phyloP scores from a whole-genome alignment of 30 jellyfish, hydroid and myxozoan genomes.

The Aurelia aurita region DNA sequence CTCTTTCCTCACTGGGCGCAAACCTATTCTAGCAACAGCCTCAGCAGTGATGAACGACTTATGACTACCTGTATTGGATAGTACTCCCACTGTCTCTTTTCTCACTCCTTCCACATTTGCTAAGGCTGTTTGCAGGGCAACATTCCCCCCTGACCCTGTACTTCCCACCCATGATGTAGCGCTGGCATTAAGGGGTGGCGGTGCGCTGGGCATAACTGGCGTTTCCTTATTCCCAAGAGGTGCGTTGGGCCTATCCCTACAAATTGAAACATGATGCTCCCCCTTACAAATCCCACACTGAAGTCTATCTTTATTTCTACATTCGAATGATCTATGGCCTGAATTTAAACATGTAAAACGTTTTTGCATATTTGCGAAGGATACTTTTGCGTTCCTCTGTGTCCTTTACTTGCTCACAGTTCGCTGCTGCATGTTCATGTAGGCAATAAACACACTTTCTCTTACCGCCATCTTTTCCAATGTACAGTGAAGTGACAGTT shows the following conservation, averaged over 20 bases:
- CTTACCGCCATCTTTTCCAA: not conserved
- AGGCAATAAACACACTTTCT: slow-evolving; percentile 26
- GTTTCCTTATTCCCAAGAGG: slow-evolving; percentile 17
- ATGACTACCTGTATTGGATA: slow-evolving; percentile 62
- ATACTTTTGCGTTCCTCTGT: slow-evolving; percentile 27
- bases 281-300: slow-evolving; percentile 24
- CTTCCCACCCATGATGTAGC: slow-evolving; percentile 40
- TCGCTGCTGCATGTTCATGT: slow-evolving; percentile 30
- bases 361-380: slow-evolving; percentile 20
- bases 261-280: slow-evolving; percentile 24
- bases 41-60: slow-evolving; percentile 63
- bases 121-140: slow-evolving; percentile 75
- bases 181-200: slow-evolving; percentile 23
- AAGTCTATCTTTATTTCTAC: not conserved
- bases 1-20: slow-evolving; percentile 67
- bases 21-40: slow-evolving; percentile 54
- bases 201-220: slow-evolving; percentile 13
- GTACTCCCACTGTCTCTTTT: slow-evolving; percentile 59
- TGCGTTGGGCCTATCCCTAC: slow-evolving; percentile 13
- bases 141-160: slow-evolving; percentile 61
- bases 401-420: slow-evolving; percentile 4
- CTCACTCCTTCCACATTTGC: slow-evolving; percentile 58
- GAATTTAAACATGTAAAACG: slow-evolving; percentile 19
- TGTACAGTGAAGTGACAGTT: not conserved
- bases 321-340: slow-evolving; percentile 30